These are phyloP conservation scores for Adela reaumurella DNA, from an alignment of 2,888 invertebrate genomes.

Conservation along the genomic window DNA sequence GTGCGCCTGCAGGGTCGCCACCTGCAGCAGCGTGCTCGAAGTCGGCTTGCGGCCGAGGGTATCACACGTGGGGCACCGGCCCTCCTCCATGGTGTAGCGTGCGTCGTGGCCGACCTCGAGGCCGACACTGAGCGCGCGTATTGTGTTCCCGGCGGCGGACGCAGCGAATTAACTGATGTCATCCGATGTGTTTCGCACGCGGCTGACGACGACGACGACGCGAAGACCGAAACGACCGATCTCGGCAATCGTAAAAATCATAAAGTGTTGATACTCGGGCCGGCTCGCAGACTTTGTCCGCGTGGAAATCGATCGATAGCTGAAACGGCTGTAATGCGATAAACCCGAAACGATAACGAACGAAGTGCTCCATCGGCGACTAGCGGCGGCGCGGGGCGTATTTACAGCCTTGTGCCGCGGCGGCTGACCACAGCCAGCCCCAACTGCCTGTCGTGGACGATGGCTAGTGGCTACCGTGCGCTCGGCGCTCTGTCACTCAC, in stretches of 20 bases:
- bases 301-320: slow-evolving; percentile 38
- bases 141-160: slow-evolving; percentile 40
- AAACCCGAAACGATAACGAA: slow-evolving; percentile 41
- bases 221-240: neutral
- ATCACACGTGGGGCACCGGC: slow-evolving; percentile 46
- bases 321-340: slow-evolving; percentile 52
- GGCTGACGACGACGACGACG: slow-evolving; percentile 26
- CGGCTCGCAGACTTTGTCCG: slow-evolving; percentile 11
- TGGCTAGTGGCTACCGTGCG: neutral
- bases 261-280: slow-evolving; percentile 31
- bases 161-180: slow-evolving; percentile 54
- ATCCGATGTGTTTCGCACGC: slow-evolving; percentile 43
- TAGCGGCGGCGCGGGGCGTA: slow-evolving; percentile 17
- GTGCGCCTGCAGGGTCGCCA: slow-evolving; percentile 51
- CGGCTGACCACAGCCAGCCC: neutral
- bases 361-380: slow-evolving; percentile 32
- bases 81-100: slow-evolving; percentile 46
- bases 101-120: slow-evolving; percentile 44
- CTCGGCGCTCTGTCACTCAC: neutral
- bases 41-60: slow-evolving; percentile 44
- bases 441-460: neutral
- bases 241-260: slow-evolving; percentile 36
- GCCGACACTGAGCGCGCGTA: slow-evolving; percentile 47
- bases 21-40: slow-evolving; percentile 43
- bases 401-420: neutral